These are phyloP conservation scores for Rhynchomys soricoides DNA, from an alignment of 2,113 vertebrate genomes.

Conservation along the genomic window DNA sequence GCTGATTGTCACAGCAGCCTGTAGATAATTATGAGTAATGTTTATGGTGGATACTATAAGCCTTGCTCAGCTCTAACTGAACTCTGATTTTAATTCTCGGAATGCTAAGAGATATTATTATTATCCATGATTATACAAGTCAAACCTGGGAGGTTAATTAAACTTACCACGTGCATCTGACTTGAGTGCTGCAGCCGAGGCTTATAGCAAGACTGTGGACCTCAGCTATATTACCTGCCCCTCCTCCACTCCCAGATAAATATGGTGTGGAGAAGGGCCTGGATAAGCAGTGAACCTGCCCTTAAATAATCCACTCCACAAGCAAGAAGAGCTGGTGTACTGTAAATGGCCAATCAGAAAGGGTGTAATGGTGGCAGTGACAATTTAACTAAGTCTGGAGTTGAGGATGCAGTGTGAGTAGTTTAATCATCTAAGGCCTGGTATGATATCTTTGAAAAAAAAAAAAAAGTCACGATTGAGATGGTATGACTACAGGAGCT, in stretches of 20 bases:
- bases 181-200: neutral
- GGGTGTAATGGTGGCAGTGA: neutral
- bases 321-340: neutral
- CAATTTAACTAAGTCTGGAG: constrained; percentile 33
- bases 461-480: neutral
- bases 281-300: neutral
- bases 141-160: neutral
- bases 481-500: neutral
- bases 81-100: neutral
- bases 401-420: neutral
- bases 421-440: neutral
- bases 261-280: neutral
- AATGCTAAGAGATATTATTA: neutral
- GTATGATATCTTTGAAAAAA: neutral
- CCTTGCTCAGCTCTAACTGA: constrained; percentile 5
- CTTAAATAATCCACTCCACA: neutral
- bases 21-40: neutral
- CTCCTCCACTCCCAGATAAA: neutral
- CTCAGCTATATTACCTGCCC: neutral
- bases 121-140: neutral
- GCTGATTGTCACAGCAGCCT: neutral
- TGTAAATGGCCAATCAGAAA: neutral
- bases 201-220: neutral
- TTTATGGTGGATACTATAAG: neutral
- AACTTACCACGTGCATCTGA: neutral